These are phyloP conservation scores for Artemisiospiza belli DNA, from an alignment of 2,113 vertebrate species.

Conservation along the genomic window DNA sequence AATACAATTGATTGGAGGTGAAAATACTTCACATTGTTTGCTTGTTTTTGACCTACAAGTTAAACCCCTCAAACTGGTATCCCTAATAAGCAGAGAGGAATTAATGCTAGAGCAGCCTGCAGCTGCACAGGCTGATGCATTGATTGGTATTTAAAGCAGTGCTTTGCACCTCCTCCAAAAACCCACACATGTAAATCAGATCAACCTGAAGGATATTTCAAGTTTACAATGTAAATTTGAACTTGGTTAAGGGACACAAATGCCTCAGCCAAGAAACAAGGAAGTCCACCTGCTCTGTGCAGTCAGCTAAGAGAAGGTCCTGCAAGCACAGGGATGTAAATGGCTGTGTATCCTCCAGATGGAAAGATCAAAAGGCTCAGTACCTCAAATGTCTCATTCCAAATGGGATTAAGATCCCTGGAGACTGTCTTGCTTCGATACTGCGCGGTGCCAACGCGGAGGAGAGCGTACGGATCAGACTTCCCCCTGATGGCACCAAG, in stretches of 20 bases:
- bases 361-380: background rate
- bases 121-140: conserved; percentile 9
- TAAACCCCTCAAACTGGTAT: background rate
- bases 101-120: background rate
- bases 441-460: conserved; percentile 81
- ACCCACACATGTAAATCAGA: conserved; percentile 37
- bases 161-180: conserved; percentile 38
- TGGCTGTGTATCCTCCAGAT: background rate
- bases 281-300: background rate
- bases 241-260: background rate
- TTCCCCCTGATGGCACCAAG: conserved; percentile 91
- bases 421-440: conserved; percentile 88
- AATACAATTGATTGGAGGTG: background rate
- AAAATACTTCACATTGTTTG: background rate
- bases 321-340: background rate
- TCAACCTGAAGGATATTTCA: background rate
- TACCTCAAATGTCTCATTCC: conserved; percentile 94
- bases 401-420: conserved; percentile 83
- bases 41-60: background rate
- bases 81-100: background rate
- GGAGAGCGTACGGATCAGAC: conserved; percentile 89
- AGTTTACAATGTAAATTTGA: background rate
- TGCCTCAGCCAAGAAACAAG: background rate
- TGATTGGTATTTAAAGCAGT: conserved; percentile 23
- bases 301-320: conserved; percentile 2